A percentile compares a stretch with the other conserved stretches of the same genome.
Conservation (phyloP, 2,797 vertebrate species). For the Chelon auratus region DNA sequence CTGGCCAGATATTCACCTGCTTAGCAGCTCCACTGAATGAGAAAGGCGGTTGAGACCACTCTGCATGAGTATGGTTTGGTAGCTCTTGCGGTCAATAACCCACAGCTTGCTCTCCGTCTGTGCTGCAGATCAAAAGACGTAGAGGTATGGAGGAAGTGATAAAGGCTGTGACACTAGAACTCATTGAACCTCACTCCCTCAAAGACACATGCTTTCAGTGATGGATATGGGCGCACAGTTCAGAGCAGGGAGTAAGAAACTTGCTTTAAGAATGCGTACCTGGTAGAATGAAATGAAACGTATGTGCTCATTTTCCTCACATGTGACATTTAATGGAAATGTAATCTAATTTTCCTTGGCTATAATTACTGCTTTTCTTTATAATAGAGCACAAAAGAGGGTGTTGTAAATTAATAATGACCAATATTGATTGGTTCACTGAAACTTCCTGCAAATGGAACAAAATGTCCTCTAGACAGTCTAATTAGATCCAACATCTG, state of each 20-base stretch:
- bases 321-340: constrained; percentile 49
- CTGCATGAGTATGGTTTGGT: constrained; percentile 80
- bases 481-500: constrained; percentile 56
- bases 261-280: constrained; percentile 13
- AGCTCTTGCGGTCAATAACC: constrained; percentile 83
- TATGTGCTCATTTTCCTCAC: constrained; percentile 18
- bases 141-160: constrained; percentile 25
- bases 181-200: constrained; percentile 8
- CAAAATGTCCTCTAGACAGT: constrained; percentile 46
- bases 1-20: constrained; percentile 72
- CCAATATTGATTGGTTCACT: constrained; percentile 66
- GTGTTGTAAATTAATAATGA: constrained; percentile 80
- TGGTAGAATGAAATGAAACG: constrained; percentile 2
- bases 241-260: constrained; percentile 6
- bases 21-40: constrained; percentile 79
- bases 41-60: constrained; percentile 70
- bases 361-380: constrained; percentile 45
- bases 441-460: constrained; percentile 63
- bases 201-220: constrained; percentile 3
- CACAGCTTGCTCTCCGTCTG: constrained; percentile 82
- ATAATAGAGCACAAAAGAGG: constrained; percentile 56
- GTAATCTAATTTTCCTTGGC: constrained; percentile 49
- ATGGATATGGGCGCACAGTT: constrained; percentile 9
- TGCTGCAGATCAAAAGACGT: constrained; percentile 70
- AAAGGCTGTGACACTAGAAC: constrained; percentile 25